These are phyloP conservation scores for Spinus pinus DNA, from an alignment of 2,797 vertebrate species.

Conservation along the genomic window DNA sequence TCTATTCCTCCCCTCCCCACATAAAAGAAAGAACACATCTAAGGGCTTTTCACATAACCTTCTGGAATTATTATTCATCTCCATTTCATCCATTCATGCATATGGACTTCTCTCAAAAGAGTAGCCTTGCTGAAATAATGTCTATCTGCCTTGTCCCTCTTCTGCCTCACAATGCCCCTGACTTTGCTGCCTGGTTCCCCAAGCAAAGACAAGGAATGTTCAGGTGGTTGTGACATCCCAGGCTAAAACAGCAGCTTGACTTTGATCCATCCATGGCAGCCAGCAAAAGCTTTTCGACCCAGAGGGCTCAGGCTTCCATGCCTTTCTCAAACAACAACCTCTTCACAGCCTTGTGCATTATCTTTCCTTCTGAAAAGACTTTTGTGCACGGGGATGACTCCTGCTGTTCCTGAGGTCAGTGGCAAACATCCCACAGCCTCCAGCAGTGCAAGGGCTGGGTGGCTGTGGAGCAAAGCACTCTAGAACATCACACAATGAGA, in stretches of 20 bases:
- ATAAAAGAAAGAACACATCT: background rate
- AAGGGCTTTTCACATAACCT: background rate
- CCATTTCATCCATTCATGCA: background rate
- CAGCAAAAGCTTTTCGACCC: background rate
- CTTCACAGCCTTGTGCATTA: slow-evolving; percentile 17
- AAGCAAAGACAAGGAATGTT: background rate
- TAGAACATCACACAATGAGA: slow-evolving; percentile 25
- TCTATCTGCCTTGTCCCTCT: background rate
- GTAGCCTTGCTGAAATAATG: background rate
- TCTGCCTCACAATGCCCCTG: background rate
- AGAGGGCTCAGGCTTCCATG: background rate
- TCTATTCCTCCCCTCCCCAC: background rate
- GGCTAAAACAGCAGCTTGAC: background rate
- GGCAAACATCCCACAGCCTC: background rate
- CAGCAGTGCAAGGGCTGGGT: background rate
- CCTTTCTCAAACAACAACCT: background rate
- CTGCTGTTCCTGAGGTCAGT: slow-evolving; percentile 40
- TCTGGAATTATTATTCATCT: background rate
- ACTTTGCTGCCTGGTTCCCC: background rate
- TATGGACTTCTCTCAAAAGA: background rate
- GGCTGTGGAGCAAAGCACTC: background rate
- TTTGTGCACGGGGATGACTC: background rate
- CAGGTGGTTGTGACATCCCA: background rate
- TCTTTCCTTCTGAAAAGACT: slow-evolving; percentile 43
- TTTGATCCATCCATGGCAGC: background rate